These are phyloP conservation scores for Corapipo altera DNA, from an alignment of 2,113 vertebrate genomes.

Conservation along the genomic window DNA sequence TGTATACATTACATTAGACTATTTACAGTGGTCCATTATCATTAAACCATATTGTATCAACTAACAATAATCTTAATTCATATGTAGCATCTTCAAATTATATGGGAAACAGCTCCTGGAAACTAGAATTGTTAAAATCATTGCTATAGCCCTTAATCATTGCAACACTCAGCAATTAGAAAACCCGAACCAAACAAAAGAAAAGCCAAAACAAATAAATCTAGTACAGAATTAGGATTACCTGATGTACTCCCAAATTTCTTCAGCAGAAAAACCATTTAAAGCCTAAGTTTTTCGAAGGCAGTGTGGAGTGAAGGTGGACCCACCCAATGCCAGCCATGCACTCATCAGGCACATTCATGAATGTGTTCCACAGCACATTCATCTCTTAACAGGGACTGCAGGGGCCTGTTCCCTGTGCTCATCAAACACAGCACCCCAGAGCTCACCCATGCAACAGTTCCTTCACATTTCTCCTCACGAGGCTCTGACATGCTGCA, in stretches of 20 bases:
- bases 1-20: neutral
- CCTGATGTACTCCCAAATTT: neutral
- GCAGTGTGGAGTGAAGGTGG: neutral
- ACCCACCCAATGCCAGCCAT: neutral
- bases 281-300: neutral
- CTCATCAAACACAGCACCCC: too few relatives aligned
- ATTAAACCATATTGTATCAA: neutral
- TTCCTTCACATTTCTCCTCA: neutral
- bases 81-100: neutral
- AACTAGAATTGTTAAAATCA: neutral
- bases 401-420: neutral
- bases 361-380: too few relatives aligned
- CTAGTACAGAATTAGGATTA: neutral
- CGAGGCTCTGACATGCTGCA: rapidly evolving
- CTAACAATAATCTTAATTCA: neutral
- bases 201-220: neutral
- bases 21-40: neutral
- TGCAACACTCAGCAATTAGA: neutral
- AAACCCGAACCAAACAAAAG: neutral
- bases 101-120: neutral
- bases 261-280: neutral
- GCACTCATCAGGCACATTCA: neutral
- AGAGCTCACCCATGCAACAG: neutral
- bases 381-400: neutral
- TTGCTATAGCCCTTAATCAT: neutral